Percentiles rank a stretch among this genome's conserved stretches.
Conservation (phyloP, 2,888 invertebrate species). For the Fissipunctia ypsillon region DNA sequence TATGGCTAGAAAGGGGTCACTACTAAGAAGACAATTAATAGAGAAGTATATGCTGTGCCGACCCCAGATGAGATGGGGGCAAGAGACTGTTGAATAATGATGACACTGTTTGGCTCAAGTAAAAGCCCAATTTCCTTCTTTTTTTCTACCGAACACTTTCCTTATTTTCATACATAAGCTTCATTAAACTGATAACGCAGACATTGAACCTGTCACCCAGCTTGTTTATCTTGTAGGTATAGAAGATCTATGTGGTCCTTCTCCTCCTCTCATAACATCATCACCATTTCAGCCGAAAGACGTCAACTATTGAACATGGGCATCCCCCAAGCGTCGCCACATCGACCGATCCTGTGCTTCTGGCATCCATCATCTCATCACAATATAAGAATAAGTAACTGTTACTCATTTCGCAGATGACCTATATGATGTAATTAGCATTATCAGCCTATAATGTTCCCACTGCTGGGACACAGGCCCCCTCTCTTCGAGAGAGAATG, state of each 20-base stretch:
- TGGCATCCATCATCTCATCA: not conserved
- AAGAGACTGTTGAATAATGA: too few relatives aligned
- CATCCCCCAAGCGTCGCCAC: too few relatives aligned
- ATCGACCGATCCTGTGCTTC: not conserved
- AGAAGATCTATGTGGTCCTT: too few relatives aligned
- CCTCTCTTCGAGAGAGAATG: too few relatives aligned
- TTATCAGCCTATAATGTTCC: too few relatives aligned
- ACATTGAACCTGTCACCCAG: conserved; percentile 19
- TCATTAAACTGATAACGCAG: not conserved
- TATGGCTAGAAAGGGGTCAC: not conserved
- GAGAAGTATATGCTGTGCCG: too few relatives aligned
- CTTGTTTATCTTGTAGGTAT: conserved; percentile 4
- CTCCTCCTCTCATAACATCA: not conserved
- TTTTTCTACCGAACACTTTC: not conserved
- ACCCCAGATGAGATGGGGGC: too few relatives aligned
- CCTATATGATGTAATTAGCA: too few relatives aligned
- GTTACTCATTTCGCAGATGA: too few relatives aligned
- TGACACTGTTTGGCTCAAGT: too few relatives aligned
- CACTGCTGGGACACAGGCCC: too few relatives aligned
- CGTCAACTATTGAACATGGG: not conserved
- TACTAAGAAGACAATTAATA: not conserved
- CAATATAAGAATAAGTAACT: too few relatives aligned
- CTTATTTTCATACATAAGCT: not conserved
- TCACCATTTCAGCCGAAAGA: not conserved
- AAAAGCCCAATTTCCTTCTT: not conserved